Evolutionary conservation across 2,888 invertebrate genomes (phyloP), one percentile per base, ranked within the genome.

Genomic region (Phymatocera aterrima): DNA sequence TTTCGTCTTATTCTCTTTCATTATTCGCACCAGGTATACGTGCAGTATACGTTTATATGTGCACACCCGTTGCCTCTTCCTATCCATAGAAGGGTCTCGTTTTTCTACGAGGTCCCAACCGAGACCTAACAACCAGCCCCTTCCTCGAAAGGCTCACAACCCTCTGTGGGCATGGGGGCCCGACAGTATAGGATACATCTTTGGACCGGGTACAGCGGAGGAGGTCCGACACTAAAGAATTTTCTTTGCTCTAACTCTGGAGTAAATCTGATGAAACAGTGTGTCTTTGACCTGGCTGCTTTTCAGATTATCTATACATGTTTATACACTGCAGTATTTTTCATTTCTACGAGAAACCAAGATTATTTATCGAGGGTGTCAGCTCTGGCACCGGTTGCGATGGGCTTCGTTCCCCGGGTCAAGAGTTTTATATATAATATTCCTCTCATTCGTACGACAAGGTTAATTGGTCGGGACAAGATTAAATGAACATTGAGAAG

Each of bases 81-180:
- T 75, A 57, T 37, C 75, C 75, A 75, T 75, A 75, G 75, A 75
- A 57, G 75, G 75, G 75, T 51, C 57, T 57, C 72, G 51, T 51
- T 72, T 54, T 72, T 72, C 15, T 72, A 3, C 72, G 37, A 75
- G 43, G 40, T 43, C 34, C 34, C 18, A 24, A 43, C 6, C 40
- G 40, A 75, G 75, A n/a, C 28, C 46, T 46, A 28, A 46, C 43
- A 43, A 46, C 40, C 68, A 75, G 74, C 74, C 75, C 48, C 51
- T 31, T 51, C 72, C 34, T 72, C 24, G 24, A 72, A 72, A 72
- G 31, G 31, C 72, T 72, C 72, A 21, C 72, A 72, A 72, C 72
- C 72, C 72, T 51, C 72, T 72, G 51, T 72, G 72, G 72, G 72
- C 72, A 72, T 72, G 51, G 34, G 31, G 48, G 51, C 51, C 72